Conservation (phyloP, 2,113 vertebrate genomes). For the Saccopteryx leptura region DNA sequence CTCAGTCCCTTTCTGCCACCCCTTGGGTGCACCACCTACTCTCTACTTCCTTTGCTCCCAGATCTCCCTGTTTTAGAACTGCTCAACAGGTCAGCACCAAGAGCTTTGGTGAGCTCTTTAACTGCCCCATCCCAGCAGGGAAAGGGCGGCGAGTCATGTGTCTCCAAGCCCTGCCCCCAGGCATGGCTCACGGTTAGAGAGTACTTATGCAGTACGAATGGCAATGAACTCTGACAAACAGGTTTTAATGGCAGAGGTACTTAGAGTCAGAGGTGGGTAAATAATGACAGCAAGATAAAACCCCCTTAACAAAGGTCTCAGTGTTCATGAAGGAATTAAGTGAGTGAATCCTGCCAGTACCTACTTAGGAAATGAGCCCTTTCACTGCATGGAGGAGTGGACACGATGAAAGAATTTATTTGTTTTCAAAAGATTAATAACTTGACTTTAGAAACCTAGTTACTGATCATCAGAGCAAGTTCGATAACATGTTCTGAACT, state of each 20-base stretch:
- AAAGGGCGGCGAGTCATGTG: accelerated
- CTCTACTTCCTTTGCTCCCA: not conserved
- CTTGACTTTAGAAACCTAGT: not conserved
- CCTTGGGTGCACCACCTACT: not conserved
- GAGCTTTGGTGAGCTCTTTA: not conserved
- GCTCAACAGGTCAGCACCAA: not conserved
- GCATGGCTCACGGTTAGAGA: too few species aligned
- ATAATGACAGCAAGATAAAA: not conserved
- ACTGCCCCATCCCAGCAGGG: not conserved
- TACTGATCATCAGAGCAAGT: not conserved
- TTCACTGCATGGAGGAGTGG: not conserved
- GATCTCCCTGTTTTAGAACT: not conserved
- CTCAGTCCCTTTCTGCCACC: too few species aligned
- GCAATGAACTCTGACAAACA: too few species aligned
- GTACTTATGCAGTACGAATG: not conserved
- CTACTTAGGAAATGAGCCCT: not conserved
- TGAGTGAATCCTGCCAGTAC: too few species aligned
- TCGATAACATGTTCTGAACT: not conserved
- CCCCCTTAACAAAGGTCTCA: not conserved
- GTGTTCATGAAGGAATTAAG: not conserved
- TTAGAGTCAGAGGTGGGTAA: not conserved
- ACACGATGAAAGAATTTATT: not conserved
- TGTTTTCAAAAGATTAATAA: not conserved
- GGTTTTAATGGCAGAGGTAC: not conserved
- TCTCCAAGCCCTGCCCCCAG: not conserved